Evolutionary conservation across 2,888 invertebrate species (phyloP), one percentile per base, ranked within the genome.

Genomic region (Stegophylla sp.): DNA sequence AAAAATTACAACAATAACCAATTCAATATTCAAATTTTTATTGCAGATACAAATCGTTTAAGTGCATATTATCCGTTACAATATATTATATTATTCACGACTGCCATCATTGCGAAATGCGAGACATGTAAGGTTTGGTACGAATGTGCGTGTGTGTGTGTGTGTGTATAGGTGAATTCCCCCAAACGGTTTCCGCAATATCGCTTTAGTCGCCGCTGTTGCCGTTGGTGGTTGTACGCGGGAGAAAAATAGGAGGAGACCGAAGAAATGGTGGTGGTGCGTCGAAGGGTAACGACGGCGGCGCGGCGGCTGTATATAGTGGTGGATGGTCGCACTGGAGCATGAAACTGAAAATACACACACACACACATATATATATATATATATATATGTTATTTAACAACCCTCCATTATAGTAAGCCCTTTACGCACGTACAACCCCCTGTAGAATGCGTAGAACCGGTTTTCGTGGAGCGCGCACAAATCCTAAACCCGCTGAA

Each of bases 381-480:
- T 53, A n/a, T 20, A 23, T 56, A 23, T 45, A 15, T 45, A 15
- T 53, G 4, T 64, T 26, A 26, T 20, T n/a, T 51, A 63, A 61
- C 79, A 61, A 79, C 79, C 79, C 79, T 51, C 71, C 61, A 61
- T 79, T 79, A 79, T 79, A 79, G 71, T 71, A 79, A 79, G 69
- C 79, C 71, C 79, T 79, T 79, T 79, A 63, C 71, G 61, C 59
- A 61, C 77, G 66, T 66, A 59, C 77, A 61, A 79, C 69, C 69
- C 79, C 61, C 61, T 28, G 71, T 51, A 76, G 53, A 66, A 76
- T 76, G 66, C 75, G 63, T 28, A 71, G 71, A 79, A 79, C 79
- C 79, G 79, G 79, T 79, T 79, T 79, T 71, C 12, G 51, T 48
- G 48, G 69, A 48, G 79, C 69, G 69, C 69, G 61, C 45, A 77